Conservation (phyloP, 1,140 invertebrate genomes). For the Zaprionus vittiger region DNA sequence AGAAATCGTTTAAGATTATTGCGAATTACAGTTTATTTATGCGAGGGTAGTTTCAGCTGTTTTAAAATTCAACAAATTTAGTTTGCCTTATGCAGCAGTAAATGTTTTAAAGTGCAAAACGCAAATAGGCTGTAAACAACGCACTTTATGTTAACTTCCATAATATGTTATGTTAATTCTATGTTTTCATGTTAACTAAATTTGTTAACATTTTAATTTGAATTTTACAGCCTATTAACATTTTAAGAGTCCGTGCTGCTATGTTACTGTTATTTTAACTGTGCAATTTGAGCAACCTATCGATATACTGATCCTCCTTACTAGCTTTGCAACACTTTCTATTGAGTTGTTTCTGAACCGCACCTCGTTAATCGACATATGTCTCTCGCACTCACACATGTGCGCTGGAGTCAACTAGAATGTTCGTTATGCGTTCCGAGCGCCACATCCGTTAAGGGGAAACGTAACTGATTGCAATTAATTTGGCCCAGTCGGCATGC, state of each 20-base stretch:
- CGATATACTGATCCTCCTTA: neutral
- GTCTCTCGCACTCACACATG: neutral
- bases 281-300: neutral
- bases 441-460: constrained; percentile 58
- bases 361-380: constrained; percentile 1
- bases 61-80: neutral
- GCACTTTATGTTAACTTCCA: neutral
- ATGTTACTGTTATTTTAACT: too few species aligned
- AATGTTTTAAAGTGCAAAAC: neutral
- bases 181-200: too few species aligned
- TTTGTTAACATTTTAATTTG: too few species aligned
- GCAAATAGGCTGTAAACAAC: neutral
- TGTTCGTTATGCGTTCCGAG: constrained; percentile 39
- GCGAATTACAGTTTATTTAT: neutral
- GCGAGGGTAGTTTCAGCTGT: neutral
- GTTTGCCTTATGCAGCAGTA: neutral
- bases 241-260: too few species aligned
- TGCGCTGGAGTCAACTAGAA: constrained; percentile 10
- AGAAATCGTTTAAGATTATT: neutral
- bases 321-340: neutral
- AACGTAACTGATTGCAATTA: constrained; percentile 82
- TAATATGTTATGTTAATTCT: neutral
- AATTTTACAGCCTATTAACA: too few species aligned
- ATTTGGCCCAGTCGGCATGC: constrained; percentile 75
- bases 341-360: neutral